Percentiles rank a stretch among this genome's conserved stretches.
Conservation (phyloP, 1,140 invertebrate species). For the Tyrophagus putrescentiae region DNA sequence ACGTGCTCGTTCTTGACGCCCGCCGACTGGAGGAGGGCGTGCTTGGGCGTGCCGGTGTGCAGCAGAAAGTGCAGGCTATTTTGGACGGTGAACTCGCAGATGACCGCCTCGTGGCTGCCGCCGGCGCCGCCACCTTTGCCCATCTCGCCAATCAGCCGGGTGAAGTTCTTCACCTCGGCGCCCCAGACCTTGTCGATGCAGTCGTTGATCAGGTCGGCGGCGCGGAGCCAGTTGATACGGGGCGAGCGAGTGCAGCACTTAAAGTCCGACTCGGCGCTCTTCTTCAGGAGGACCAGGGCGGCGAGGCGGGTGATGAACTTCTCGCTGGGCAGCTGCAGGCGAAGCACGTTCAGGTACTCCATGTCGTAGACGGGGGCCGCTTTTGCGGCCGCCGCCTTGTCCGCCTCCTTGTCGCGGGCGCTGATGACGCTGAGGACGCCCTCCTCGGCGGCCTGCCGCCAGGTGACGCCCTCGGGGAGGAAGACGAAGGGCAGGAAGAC, state of each 20-base stretch:
- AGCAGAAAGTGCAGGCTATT: slow-evolving; percentile 1
- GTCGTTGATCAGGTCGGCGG: slow-evolving; percentile 4
- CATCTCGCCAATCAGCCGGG: neutral
- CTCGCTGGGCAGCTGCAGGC: slow-evolving; percentile 20
- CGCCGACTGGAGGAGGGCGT: slow-evolving; percentile 20
- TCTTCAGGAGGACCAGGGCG: neutral
- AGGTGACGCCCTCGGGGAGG: neutral
- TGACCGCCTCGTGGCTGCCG: neutral
- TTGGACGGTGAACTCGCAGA: neutral
- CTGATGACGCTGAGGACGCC: slow-evolving; percentile 3
- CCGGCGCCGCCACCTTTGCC: neutral
- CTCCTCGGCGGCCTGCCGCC: slow-evolving; percentile 2
- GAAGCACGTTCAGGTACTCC: slow-evolving; percentile 13
- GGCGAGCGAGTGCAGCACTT: slow-evolving; percentile 18
- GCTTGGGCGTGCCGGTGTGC: slow-evolving; percentile 4
- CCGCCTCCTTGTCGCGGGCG: neutral
- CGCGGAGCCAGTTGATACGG: slow-evolving; percentile 18
- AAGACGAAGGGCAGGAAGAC: slow-evolving; percentile 20
- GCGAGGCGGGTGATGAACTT: neutral
- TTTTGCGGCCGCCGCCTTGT: neutral
- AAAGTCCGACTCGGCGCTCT: neutral
- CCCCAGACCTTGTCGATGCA: slow-evolving; percentile 19
- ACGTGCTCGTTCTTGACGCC: slow-evolving; percentile 12
- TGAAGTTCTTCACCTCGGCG: slow-evolving; percentile 9
- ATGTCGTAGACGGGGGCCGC: neutral